A percentile compares a stretch with the other conserved stretches of the same genome.
Conservation (phyloP, 2,888 invertebrate genomes). For the Miltochrista miniata region DNA sequence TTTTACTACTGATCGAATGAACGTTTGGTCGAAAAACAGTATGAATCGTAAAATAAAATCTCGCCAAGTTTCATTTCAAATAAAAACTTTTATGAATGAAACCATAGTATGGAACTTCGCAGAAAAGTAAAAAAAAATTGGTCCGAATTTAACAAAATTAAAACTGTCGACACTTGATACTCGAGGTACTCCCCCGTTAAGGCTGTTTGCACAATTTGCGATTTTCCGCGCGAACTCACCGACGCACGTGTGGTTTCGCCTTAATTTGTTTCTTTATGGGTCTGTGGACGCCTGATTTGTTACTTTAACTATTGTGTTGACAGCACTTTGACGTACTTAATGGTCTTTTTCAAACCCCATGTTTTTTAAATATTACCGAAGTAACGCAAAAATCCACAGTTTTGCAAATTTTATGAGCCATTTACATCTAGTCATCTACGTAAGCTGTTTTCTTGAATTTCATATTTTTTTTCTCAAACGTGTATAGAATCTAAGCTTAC, state of each 20-base stretch:
- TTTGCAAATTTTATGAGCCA: too few species aligned
- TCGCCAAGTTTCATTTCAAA: too few species aligned
- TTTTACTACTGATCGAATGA: too few species aligned
- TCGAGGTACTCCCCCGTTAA: slow-evolving; percentile 17
- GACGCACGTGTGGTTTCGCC: slow-evolving; percentile 37
- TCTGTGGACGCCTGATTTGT: slow-evolving; percentile 27
- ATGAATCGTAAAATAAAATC: too few species aligned
- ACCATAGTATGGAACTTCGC: slow-evolving; percentile 8
- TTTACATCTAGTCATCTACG: too few species aligned
- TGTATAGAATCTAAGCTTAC: too few species aligned
- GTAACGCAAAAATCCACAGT: background rate
- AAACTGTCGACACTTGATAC: slow-evolving; percentile 39
- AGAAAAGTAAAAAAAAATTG: slow-evolving; percentile 16
- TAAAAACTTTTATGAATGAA: slow-evolving; percentile 9
- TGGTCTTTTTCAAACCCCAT: background rate
- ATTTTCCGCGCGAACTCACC: slow-evolving; percentile 35
- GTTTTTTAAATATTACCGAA: background rate
- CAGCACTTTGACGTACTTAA: slow-evolving; percentile 11
- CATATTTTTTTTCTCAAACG: too few species aligned
- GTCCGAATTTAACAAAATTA: slow-evolving; percentile 29
- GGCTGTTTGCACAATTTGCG: slow-evolving; percentile 46
- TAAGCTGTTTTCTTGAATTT: too few species aligned
- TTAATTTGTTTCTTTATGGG: slow-evolving; percentile 29
- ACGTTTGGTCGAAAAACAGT: too few species aligned
- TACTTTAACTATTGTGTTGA: slow-evolving; percentile 30